Conservation (phyloP, 1,140 invertebrate genomes). For the Drosophila pseudoobscura region DNA sequence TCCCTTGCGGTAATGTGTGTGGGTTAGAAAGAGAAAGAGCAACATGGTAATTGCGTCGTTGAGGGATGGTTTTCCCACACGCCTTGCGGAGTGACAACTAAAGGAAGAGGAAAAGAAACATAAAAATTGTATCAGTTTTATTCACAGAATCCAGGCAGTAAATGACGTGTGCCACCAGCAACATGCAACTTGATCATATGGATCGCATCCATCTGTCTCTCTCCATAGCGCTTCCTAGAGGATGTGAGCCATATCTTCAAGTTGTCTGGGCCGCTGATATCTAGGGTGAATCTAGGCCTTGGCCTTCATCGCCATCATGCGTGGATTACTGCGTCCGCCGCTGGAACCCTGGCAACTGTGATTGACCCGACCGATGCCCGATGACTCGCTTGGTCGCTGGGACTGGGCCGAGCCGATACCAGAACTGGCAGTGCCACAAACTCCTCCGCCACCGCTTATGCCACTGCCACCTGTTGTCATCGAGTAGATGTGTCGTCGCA, state of each 20-base stretch:
- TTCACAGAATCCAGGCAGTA: not conserved
- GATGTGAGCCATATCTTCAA: conserved; percentile 42
- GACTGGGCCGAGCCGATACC: conserved; percentile 14
- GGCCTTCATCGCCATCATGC: conserved; percentile 34
- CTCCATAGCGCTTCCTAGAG: not conserved
- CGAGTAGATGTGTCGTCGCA: conserved; percentile 72
- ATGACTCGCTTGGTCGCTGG: conserved; percentile 15
- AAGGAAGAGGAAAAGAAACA: not conserved
- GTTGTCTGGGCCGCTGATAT: conserved; percentile 35
- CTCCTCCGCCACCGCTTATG: not conserved
- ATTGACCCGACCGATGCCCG: conserved; percentile 17
- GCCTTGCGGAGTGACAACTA: no score
- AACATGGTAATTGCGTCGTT: no score
- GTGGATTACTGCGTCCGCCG: conserved; percentile 22
- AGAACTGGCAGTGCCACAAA: not conserved
- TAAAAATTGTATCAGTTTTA: not conserved
- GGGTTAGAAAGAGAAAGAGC: no score
- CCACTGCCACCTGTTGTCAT: conserved; percentile 54
- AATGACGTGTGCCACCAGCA: not conserved
- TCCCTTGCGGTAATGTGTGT: no score
- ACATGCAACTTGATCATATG: conserved; percentile 60
- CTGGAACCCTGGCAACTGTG: conserved; percentile 12
- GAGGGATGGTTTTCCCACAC: no score
- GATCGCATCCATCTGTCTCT: not conserved
- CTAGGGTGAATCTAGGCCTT: conserved; percentile 15